A percentile compares a stretch with the other conserved stretches of the same genome.
Evolutionary conservation across 2,888 invertebrate species (phyloP).

Genomic region (Escarpia spicata): DNA sequence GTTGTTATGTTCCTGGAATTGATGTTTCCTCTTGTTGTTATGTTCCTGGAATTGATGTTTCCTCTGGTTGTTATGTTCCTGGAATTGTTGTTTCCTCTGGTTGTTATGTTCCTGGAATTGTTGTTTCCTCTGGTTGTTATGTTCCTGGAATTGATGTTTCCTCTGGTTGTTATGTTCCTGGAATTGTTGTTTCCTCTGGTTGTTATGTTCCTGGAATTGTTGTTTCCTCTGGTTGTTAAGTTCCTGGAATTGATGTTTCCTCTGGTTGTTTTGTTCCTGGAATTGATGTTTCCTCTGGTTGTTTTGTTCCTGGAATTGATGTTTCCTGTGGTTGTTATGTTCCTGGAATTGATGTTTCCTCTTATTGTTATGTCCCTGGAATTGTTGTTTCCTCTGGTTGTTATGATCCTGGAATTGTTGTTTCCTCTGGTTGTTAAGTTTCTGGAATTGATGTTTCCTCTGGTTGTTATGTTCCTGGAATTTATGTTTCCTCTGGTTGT

Average conservation of each 20-base stretch:
- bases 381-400: constrained; percentile 22
- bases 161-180: constrained; percentile 35
- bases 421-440: constrained; percentile 36
- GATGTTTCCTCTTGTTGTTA: constrained; percentile 24
- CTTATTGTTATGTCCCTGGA: constrained; percentile 34
- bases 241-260: constrained; percentile 32
- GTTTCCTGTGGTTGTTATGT: constrained; percentile 32
- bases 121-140: constrained; percentile 26
- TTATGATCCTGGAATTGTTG: constrained; percentile 33
- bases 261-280: constrained; percentile 35
- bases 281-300: constrained; percentile 22
- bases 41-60: constrained; percentile 33
- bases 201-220: constrained; percentile 33
- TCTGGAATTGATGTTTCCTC: constrained; percentile 18
- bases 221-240: constrained; percentile 26
- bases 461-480: constrained; percentile 33
- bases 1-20: constrained; percentile 34
- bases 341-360: constrained; percentile 28
- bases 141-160: constrained; percentile 31
- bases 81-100: constrained; percentile 20
- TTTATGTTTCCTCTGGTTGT: constrained; percentile 22
- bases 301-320: constrained; percentile 33
- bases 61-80: constrained; percentile 35
- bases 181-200: constrained; percentile 21
- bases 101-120: constrained; percentile 33